Percentiles rank a stretch among this genome's conserved stretches.
Conservation (phyloP, 2,797 vertebrate genomes). For the Momotus momota region DNA sequence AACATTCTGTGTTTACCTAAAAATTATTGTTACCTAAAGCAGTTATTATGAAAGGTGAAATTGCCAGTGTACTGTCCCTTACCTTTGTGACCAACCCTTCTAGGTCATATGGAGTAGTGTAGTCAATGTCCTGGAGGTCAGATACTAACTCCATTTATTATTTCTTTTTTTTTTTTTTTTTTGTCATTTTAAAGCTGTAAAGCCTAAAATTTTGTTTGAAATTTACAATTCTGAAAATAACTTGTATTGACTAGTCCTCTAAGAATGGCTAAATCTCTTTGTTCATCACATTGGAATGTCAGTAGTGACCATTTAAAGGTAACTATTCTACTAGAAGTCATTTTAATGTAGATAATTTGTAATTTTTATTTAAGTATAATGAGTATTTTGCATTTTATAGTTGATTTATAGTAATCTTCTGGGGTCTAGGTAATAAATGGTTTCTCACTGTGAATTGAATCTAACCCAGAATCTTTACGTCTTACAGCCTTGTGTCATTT, state of each 20-base stretch:
- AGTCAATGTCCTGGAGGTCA: neutral
- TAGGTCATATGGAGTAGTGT: rapidly evolving
- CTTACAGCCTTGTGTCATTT: neutral
- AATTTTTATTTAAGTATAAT: neutral
- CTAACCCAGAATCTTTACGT: neutral
- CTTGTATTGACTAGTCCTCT: neutral
- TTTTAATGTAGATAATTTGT: neutral
- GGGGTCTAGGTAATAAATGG: neutral
- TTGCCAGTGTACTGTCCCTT: neutral
- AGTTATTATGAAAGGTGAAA: neutral
- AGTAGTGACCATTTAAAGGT: neutral
- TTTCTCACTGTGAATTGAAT: neutral
- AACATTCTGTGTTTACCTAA: neutral
- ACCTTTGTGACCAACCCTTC: neutral
- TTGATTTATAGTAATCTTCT: neutral
- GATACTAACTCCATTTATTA: neutral
- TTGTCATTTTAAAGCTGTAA: neutral
- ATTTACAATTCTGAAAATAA: neutral
- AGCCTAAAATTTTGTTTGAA: neutral
- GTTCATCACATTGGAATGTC: neutral
- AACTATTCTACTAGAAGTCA: neutral
- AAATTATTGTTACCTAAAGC: neutral
- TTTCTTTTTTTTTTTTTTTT: neutral
- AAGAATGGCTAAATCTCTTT: neutral
- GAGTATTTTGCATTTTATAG: neutral